Evolutionary conservation across 2,888 invertebrate genomes (phyloP).

Genomic region (Drosophila dives): DNA sequence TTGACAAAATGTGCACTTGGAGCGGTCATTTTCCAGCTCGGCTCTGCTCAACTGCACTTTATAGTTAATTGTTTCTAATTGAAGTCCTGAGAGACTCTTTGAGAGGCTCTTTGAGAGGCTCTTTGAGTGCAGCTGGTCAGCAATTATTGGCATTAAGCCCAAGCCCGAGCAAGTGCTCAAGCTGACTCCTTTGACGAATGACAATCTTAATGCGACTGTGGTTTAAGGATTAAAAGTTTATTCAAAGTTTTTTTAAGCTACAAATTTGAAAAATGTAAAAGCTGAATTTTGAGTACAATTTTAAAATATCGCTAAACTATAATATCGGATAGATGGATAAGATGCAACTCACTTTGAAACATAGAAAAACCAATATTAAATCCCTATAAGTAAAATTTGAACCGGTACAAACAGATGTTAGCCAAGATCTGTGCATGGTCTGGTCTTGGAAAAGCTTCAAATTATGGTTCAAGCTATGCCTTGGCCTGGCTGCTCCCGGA

Average conservation of each 20-base stretch:
- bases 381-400: neutral
- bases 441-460: neutral
- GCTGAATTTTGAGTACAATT: neutral
- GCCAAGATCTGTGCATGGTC: no score
- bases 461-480: neutral
- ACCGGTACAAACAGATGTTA: no score
- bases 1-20: slow-evolving; percentile 68
- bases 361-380: neutral
- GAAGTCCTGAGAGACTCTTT: slow-evolving; percentile 32
- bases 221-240: neutral
- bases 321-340: neutral
- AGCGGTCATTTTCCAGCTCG: neutral
- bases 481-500: neutral
- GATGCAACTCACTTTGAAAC: neutral
- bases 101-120: slow-evolving; percentile 23
- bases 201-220: slow-evolving; percentile 1
- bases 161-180: neutral
- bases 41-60: slow-evolving; percentile 59
- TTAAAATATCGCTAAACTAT: no score
- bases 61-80: slow-evolving; percentile 65
- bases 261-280: neutral
- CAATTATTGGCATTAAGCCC: slow-evolving; percentile 18
- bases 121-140: slow-evolving; percentile 20
- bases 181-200: slow-evolving; percentile 1
- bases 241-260: neutral